Base-by-base conservation (phyloP, 2,888 invertebrate species). In the Diaprepes abbreviatus region DNA sequence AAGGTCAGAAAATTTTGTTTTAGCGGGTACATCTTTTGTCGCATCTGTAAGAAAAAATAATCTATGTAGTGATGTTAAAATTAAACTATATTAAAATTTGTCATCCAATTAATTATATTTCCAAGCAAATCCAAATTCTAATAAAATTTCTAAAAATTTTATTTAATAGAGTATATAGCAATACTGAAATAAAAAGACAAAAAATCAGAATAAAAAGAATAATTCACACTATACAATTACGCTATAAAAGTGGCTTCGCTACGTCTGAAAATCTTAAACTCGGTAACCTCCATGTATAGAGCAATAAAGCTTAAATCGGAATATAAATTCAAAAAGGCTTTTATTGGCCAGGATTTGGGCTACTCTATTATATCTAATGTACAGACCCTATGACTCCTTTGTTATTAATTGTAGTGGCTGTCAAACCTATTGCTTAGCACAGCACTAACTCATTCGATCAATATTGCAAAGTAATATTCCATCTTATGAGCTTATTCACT, bases 261-360 rank as follows among this genome's bases (percentile, higher is more conserved):
- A 50, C 50, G 50, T 31, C 48, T 36, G 33, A 19, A 24, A 54
- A 36, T 63, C 43, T 54, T 21, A 9, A 64, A 57, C 38, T 57
- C 38, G 28, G 17, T 7, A 57, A 64, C 33, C 31, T 48, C 35
- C 45, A 35, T 43, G 60, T 50, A 48, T 48, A 19, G 48, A 60
- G 50, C 50, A 35, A 60, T 60, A 82, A 82, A 79, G 77, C 79
- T 79, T 79, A 80, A 81, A 80, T 80, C 80, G 80, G 78, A 77
- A 81, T 81, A 82, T 82, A 81, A 82, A 82, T 82, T 81, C 79
- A 19, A 79, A 78, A 80, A 80, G 80, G 80, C 80, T 81, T 80
- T 80, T 77, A 80, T 79, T 79, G 80, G 79, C 79, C 79, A 79
- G 79, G 77, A 79, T 78, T 78, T 76, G 75, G 79, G 79, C 79